A percentile compares a stretch with the other conserved stretches of the same genome.
phyloP scores from a whole-genome alignment of 2,888 invertebrate species.

The Pachliopta kotzebuea region DNA sequence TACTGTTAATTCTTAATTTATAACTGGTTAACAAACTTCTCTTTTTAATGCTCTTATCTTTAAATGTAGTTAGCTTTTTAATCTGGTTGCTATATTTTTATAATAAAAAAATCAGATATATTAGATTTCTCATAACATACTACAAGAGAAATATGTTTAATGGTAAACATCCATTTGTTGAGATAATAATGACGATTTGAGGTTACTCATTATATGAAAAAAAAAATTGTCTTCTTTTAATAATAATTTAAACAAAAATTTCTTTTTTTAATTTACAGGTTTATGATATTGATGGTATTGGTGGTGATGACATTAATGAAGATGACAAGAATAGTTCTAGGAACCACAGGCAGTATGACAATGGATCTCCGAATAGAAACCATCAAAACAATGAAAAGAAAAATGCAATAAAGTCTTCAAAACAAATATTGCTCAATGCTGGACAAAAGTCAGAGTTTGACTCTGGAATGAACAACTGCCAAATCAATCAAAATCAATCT shows the following conservation, averaged over 20 bases:
- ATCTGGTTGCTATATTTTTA: no score
- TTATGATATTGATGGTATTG: constrained; percentile 75
- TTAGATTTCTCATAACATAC: background rate
- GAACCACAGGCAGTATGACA: constrained; percentile 45
- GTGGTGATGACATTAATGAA: constrained; percentile 61
- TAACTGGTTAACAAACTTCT: no score
- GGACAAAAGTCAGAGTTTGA: constrained; percentile 76
- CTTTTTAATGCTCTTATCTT: no score
- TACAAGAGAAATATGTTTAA: no score
- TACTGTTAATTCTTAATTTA: no score
- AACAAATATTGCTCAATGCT: constrained; percentile 72
- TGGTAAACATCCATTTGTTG: no score
- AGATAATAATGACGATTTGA: no score
- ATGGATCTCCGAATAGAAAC: constrained; percentile 48
- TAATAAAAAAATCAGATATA: no score
- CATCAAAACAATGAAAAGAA: constrained; percentile 47
- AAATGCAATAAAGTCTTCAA: constrained; percentile 66
- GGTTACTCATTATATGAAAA: no score
- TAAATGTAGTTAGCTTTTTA: no score
- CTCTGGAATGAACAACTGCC: constrained; percentile 75
- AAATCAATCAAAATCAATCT: constrained; percentile 55
- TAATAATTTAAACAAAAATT: constrained; percentile 2
- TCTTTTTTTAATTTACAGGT: constrained; percentile 49
- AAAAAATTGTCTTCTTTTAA: background rate
- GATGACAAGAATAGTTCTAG: constrained; percentile 53